Conservation (phyloP, 2,113 vertebrate genomes). For the Danio rerio region DNA sequence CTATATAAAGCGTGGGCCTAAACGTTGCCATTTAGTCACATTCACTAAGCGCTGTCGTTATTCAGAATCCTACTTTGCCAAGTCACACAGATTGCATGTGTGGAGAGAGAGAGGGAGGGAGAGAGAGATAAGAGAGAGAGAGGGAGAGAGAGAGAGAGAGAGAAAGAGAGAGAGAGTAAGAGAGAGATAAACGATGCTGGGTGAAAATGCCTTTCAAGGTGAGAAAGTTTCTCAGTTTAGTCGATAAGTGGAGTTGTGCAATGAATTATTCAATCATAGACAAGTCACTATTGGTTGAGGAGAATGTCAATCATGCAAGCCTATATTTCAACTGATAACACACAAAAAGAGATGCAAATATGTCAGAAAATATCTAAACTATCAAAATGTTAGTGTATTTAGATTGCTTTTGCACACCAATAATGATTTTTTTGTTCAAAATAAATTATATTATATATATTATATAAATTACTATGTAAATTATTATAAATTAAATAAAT, state of each 20-base stretch:
- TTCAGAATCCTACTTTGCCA: slow-evolving; percentile 44
- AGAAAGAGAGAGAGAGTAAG: no score
- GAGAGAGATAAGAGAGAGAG: neutral
- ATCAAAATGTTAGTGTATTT: neutral
- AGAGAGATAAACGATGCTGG: slow-evolving; percentile 1
- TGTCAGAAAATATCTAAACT: no score
- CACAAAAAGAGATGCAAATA: neutral
- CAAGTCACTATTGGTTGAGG: neutral
- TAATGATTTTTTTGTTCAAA: neutral
- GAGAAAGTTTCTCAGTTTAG: neutral
- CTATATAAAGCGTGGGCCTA: slow-evolving; percentile 47
- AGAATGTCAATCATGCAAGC: neutral
- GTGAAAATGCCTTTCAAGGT: neutral
- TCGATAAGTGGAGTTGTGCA: neutral
- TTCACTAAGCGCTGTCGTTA: slow-evolving; percentile 41
- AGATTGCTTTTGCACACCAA: neutral
- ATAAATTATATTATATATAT: no score
- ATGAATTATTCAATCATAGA: neutral
- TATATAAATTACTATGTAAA: no score
- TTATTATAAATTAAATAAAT: no score
- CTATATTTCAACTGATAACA: neutral
- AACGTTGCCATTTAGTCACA: slow-evolving; percentile 21
- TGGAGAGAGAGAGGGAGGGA: neutral
- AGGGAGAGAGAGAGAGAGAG: neutral
- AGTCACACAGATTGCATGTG: slow-evolving; percentile 1